phyloP scores from a whole-genome alignment of 2,113 vertebrate species.

The Corythaeola cristata region DNA sequence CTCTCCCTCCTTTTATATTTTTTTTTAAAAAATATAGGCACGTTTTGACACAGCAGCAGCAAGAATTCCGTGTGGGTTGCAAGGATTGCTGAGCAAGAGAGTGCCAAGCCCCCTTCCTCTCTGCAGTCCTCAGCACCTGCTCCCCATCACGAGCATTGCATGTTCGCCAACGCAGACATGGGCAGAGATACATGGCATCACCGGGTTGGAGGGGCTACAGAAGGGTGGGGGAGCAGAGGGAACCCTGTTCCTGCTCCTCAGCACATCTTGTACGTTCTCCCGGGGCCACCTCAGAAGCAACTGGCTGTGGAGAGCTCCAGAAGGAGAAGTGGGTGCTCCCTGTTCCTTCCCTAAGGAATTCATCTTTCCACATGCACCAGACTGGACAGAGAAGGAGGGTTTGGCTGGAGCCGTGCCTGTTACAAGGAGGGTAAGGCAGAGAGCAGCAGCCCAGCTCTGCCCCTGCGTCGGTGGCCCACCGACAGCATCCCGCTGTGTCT shows the following conservation, averaged over 20 bases:
- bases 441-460: neutral
- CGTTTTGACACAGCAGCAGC: neutral
- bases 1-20: too few relatives aligned
- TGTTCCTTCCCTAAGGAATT: neutral
- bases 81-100: too few relatives aligned
- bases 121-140: neutral
- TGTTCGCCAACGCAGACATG: too few relatives aligned
- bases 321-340: neutral
- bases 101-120: too few relatives aligned
- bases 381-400: neutral
- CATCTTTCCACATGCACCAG: neutral
- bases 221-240: neutral
- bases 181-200: neutral
- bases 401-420: neutral
- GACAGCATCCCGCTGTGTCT: neutral
- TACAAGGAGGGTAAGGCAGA: neutral
- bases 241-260: neutral
- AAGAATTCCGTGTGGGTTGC: too few relatives aligned
- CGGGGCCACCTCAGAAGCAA: neutral
- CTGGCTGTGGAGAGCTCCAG: fast-evolving
- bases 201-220: neutral
- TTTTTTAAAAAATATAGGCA: too few relatives aligned
- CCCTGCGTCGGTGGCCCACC: neutral
- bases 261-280: neutral
- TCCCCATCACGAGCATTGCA: too few relatives aligned